Base-by-base conservation (phyloP, 2,888 invertebrate genomes). In the Chrysotoxum bicinctum region DNA sequence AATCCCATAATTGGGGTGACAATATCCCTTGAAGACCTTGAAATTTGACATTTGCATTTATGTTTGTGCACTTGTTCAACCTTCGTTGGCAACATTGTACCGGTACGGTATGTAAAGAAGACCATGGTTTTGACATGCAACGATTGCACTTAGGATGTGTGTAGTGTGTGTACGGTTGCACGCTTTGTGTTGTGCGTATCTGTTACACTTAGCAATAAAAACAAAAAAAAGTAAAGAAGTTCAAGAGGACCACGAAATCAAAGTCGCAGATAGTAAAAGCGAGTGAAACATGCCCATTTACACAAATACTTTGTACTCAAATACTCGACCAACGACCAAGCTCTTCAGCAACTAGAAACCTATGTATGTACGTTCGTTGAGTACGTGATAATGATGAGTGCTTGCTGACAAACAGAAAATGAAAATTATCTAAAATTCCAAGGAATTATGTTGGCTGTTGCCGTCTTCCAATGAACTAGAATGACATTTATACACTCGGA, bases 351-450 rank as follows among this genome's bases (percentile, higher is more conserved):
- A n/a, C n/a, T 40, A n/a, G n/a, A 40, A n/a, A 40, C 5, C n/a
- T 35, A 14, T 14, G 14, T 37, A 14, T 37, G 14, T 37, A 40
- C 26, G 32, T 54, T 16, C 10, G 8, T 16, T 26, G 1, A n/a
- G n/a, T 78, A 85, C 85, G 85, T 85, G 85, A 85, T 72, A 72
- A 72, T 81, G 85, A 85, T 77, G 81, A 85, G 73, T 85, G 56
- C 81, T 85, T 76, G 73, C 85, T 85, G 85, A 85, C 85, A 85
- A 85, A 80, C 84, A 30, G 6, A 64, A 64, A 64, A 45, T 19
- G 16, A 45, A 43, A 45, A 58, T 56, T 84, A 68, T 73, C 48
- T 74, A 26, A 77, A 81, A 60, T 81, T 85, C 76, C 75, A 72
- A n/a, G 54, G 76, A 85, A 81, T 66, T 81, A 72, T 79, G 56